Evolutionary conservation across 2,113 vertebrate genomes (phyloP), one percentile per base, ranked within the genome.

Genomic region (Vimba vimba): DNA sequence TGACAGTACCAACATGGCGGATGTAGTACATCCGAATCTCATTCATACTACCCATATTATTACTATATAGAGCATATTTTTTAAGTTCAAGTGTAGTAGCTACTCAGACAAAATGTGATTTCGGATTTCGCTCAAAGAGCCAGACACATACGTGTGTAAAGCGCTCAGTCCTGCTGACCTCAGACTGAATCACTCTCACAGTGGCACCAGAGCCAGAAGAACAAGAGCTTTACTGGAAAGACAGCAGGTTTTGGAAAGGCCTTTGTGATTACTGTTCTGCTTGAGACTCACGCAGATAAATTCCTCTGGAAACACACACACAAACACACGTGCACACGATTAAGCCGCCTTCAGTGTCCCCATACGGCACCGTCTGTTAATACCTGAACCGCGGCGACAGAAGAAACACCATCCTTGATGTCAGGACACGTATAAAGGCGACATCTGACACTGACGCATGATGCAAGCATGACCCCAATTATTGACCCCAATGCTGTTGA

Each of bases 291-390:
- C 36, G 21, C 36, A 23, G 21, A 71, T 43, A 2, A 71, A 43
- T 43, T 71, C 9, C 36, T 23, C 68, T 43, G 21, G 2, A 71
- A 23, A 71, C 33, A 2, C 68, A 12, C 68, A 43, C 10, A 71
- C 68, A 69, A 33, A 36, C 33, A 68, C 27, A 30, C 62, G 13
- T 6, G 15, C 6, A 8, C 62, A 27, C 4, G 4, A 17, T 6
- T 68, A 68, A 68, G 21, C 68, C 9, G 68, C 68, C 19, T 71
- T 71, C 68, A 43, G 68, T n/a, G 36, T 71, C 21, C 68, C 68
- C 36, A 12, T 12, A 71, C 4, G 36, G 36, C 12, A 71, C 68
- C 68, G 43, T 43, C 36, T 43, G 68, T 43, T 71, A 71, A 71
- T 43, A 71, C 68, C 33, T 71, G 33, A 71, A 71, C 68, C 19